Conservation (phyloP, 1,140 invertebrate species). For the Nebria ingens region DNA sequence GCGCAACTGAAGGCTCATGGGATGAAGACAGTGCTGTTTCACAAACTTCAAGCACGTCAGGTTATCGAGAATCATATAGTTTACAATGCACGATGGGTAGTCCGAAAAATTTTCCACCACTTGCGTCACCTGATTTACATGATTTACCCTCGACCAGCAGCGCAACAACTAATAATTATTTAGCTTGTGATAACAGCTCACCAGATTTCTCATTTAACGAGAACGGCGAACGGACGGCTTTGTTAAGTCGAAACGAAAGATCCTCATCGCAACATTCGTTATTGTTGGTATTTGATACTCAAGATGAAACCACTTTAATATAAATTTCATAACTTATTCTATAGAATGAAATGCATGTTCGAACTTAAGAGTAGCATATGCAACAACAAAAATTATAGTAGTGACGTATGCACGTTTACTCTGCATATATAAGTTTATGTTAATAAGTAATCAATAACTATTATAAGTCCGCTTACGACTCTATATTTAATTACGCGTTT, state of each 20-base stretch:
- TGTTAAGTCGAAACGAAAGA: constrained; percentile 27
- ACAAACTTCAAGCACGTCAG: constrained; percentile 69
- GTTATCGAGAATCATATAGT: constrained; percentile 56
- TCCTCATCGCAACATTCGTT: constrained; percentile 54
- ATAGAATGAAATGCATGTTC: no score
- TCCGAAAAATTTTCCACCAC: constrained; percentile 39
- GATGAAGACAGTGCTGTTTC: constrained; percentile 62
- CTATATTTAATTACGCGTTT: no score
- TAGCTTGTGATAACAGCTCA: constrained; percentile 48
- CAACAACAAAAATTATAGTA: no score
- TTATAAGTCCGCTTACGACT: no score
- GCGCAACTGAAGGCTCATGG: constrained; percentile 52
- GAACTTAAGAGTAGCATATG: no score
- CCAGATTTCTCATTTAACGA: constrained; percentile 49
- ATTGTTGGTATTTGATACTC: constrained; percentile 54
- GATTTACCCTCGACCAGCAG: constrained; percentile 47
- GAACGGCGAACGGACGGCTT: constrained; percentile 48
- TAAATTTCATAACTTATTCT: no score
- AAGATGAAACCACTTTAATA: constrained; percentile 65
- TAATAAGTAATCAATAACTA: no score
- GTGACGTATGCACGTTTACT: no score
- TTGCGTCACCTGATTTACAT: constrained; percentile 48
- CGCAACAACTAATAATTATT: constrained; percentile 43
- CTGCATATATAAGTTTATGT: no score
- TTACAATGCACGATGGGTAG: constrained; percentile 28